These are phyloP conservation scores for Chaunax sp. DNA, from an alignment of 2,797 vertebrate species.

Conservation along the genomic window DNA sequence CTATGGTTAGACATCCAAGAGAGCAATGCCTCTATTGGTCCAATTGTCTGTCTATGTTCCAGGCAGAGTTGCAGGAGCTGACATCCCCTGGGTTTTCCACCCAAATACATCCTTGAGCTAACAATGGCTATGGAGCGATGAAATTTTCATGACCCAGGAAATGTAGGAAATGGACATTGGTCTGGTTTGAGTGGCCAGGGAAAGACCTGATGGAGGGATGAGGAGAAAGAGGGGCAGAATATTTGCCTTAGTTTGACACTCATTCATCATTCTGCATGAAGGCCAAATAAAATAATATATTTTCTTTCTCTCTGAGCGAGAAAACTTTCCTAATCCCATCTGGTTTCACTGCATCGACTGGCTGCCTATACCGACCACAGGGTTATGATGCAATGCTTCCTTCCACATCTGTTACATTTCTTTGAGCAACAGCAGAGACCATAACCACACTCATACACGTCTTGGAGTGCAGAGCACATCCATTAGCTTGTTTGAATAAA, in stretches of 20 bases:
- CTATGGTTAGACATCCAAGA: constrained; percentile 21
- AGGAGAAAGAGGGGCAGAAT: background rate
- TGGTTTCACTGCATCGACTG: background rate
- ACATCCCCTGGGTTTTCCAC: constrained; percentile 45
- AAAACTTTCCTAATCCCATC: constrained; percentile 10
- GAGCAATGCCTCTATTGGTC: constrained; percentile 27
- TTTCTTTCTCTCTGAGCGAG: constrained; percentile 3
- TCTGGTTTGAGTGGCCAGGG: constrained; percentile 31
- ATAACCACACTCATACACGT: constrained; percentile 19
- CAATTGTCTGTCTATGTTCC: constrained; percentile 14
- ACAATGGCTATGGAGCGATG: constrained; percentile 52
- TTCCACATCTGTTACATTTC: constrained; percentile 29
- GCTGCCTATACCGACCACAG: constrained; percentile 14
- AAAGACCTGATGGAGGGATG: constrained; percentile 1
- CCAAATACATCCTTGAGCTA: constrained; percentile 44
- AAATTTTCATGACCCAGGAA: constrained; percentile 67
- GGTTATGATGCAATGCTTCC: constrained; percentile 33
- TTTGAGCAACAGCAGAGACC: constrained; percentile 16
- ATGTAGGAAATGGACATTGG: constrained; percentile 58
- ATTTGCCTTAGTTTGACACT: constrained; percentile 12
- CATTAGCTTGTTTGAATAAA: background rate
- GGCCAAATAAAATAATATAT: constrained; percentile 6
- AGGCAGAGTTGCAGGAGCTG: constrained; percentile 42
- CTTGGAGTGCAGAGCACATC: background rate
- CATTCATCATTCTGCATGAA: constrained; percentile 9